Evolutionary conservation across 2,797 vertebrate genomes (phyloP).

Genomic region (Helarctos malayanus): DNA sequence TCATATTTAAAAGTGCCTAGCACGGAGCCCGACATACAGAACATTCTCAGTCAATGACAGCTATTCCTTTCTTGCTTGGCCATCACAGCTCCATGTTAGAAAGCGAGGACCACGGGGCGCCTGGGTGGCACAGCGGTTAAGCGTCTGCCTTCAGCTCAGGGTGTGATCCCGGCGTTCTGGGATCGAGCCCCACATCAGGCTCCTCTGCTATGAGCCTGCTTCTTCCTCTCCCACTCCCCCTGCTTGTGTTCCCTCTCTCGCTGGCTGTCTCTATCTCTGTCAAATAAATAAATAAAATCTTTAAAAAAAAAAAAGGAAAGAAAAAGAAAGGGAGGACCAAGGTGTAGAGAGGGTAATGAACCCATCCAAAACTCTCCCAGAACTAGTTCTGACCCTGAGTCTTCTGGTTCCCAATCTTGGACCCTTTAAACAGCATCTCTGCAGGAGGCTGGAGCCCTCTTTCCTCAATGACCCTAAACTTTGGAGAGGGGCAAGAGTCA

Average conservation of each 20-base stretch:
- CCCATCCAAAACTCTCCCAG: background rate
- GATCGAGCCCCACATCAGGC: too few species aligned
- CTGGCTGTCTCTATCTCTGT: too few species aligned
- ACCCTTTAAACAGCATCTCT: background rate
- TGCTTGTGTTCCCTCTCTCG: too few species aligned
- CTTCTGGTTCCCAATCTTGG: background rate
- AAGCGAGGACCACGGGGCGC: background rate
- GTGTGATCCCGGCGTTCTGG: too few species aligned
- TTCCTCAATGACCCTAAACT: background rate
- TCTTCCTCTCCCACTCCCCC: too few species aligned
- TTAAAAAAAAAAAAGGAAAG: too few species aligned
- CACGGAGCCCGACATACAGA: background rate
- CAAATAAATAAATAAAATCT: too few species aligned
- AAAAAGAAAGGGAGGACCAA: background rate
- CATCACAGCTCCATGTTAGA: background rate
- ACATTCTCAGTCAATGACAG: background rate
- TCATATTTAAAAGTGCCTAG: conserved; percentile 19
- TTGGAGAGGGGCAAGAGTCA: background rate
- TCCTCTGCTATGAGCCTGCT: too few species aligned
- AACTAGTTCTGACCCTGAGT: background rate
- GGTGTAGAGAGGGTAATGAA: background rate
- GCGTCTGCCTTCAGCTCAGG: too few species aligned
- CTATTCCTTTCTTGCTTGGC: background rate
- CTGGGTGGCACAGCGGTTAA: too few species aligned
- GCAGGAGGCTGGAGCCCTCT: background rate